Conservation (phyloP, 2,113 vertebrate species). For the Pelvicachromis taeniatus region DNA sequence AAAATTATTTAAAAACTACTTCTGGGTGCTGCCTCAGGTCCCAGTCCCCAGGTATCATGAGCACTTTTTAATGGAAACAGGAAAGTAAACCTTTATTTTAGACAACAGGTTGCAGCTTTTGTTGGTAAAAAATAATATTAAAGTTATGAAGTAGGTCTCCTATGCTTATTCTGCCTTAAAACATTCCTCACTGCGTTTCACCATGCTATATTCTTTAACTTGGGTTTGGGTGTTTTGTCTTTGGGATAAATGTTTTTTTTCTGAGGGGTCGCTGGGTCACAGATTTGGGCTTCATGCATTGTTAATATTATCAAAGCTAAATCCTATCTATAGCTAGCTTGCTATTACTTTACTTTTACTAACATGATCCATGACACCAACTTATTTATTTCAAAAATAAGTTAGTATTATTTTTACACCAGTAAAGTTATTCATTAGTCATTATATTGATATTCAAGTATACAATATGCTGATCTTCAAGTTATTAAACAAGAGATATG, state of each 20-base stretch:
- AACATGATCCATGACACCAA: background rate
- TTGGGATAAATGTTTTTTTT: fast-evolving
- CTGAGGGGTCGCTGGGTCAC: background rate
- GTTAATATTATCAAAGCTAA: background rate
- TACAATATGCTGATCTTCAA: too few relatives aligned
- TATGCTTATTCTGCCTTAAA: background rate
- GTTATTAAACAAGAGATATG: background rate
- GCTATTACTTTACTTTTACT: background rate
- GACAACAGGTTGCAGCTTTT: background rate
- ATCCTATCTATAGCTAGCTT: background rate
- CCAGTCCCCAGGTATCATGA: background rate
- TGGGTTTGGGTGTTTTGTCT: background rate
- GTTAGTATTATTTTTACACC: background rate
- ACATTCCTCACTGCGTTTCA: background rate
- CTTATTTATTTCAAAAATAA: background rate
- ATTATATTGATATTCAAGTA: too few relatives aligned
- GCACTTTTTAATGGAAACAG: background rate
- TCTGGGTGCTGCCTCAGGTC: background rate
- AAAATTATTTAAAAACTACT: background rate
- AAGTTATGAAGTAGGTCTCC: background rate
- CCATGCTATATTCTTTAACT: background rate
- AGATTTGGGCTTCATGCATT: background rate
- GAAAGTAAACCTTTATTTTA: background rate
- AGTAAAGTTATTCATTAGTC: too few relatives aligned
- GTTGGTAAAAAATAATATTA: fast-evolving